These are phyloP conservation scores for Hirtodrosophila histrioides DNA, from an alignment of 2,888 invertebrate genomes.

Conservation along the genomic window DNA sequence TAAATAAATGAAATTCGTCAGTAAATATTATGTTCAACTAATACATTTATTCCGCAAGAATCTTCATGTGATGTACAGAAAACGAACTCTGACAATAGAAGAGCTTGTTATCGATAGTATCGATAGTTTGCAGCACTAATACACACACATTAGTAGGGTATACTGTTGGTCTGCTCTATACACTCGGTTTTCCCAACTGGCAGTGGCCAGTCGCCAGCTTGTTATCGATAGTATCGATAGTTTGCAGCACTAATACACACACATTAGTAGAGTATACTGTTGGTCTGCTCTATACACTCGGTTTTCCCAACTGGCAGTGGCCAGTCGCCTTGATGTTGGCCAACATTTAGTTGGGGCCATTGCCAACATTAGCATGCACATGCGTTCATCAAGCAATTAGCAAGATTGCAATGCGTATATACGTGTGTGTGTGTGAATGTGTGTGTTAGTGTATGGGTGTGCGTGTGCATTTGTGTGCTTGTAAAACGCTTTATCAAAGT, in stretches of 20 bases:
- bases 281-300: not conserved
- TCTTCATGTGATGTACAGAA: no score
- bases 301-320: slow-evolving; percentile 1
- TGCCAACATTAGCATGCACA: slow-evolving; percentile 58
- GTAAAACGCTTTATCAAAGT: slow-evolving; percentile 78
- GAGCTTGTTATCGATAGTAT: no score
- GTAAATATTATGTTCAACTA: no score
- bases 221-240: no score
- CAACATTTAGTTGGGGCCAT: not conserved
- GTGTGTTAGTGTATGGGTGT: slow-evolving; percentile 10
- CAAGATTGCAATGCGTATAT: slow-evolving; percentile 68
- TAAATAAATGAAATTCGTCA: no score
- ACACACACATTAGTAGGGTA: not conserved
- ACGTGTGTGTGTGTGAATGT: slow-evolving; percentile 14
- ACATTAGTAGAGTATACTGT: slow-evolving; percentile 1
- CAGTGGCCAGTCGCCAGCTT: not conserved
- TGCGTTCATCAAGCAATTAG: slow-evolving; percentile 74
- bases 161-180: not conserved
- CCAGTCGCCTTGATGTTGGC: not conserved
- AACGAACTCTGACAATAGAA: no score
- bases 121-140: no score
- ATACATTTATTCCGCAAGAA: no score
- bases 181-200: slow-evolving; percentile 2
- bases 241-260: no score
- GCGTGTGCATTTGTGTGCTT: slow-evolving; percentile 38